phyloP scores from a whole-genome alignment of 2,797 vertebrate genomes.

The Hippoglossus hippoglossus region DNA sequence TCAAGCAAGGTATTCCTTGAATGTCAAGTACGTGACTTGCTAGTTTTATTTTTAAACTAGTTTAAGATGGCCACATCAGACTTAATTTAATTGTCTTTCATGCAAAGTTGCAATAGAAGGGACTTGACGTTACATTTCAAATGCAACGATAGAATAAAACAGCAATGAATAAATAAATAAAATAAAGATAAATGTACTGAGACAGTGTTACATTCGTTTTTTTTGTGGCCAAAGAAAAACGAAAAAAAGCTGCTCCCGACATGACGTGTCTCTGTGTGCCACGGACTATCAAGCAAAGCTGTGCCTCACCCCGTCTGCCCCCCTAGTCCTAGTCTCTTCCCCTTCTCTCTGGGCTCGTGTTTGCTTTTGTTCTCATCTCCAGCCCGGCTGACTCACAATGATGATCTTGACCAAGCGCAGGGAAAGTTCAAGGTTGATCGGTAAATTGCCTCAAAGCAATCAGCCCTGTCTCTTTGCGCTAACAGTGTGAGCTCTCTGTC shows the following conservation, averaged over 20 bases:
- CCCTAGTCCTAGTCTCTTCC: conserved; percentile 11
- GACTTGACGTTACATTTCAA: no score
- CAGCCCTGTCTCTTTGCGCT: conserved; percentile 67
- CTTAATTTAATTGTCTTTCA: no score
- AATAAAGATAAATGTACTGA: neutral
- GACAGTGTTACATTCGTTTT: neutral
- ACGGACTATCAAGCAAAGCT: conserved; percentile 15
- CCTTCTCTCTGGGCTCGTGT: conserved; percentile 59
- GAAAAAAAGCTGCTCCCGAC: neutral
- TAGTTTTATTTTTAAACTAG: no score
- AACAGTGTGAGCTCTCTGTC: conserved; percentile 60
- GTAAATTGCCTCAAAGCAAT: conserved; percentile 83
- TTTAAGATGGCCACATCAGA: no score
- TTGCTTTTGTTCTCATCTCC: conserved; percentile 79
- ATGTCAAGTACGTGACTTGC: no score
- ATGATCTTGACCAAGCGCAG: conserved; percentile 78
- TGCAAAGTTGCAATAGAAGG: no score
- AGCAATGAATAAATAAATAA: no score
- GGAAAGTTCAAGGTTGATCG: conserved; percentile 83
- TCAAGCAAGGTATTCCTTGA: no score
- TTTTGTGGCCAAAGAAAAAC: neutral
- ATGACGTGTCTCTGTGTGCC: conserved; percentile 21
- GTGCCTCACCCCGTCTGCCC: conserved; percentile 15
- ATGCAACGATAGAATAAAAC: no score
- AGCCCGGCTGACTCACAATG: conserved; percentile 73